Conservation (phyloP, 2,797 vertebrate species). For the Clangula hyemalis region DNA sequence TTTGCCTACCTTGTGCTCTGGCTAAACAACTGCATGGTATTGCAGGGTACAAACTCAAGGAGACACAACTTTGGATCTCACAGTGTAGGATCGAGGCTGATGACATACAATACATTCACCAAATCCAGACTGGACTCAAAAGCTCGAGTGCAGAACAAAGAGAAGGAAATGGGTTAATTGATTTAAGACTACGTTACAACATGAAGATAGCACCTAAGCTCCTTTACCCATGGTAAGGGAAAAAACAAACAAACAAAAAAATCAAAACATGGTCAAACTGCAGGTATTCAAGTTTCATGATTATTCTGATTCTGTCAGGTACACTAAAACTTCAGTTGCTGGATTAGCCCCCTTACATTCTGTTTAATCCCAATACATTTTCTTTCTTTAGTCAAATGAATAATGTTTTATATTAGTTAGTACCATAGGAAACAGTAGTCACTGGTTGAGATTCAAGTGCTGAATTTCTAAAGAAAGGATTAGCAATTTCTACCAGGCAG, state of each 20-base stretch:
- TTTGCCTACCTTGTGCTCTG: neutral
- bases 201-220: neutral
- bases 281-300: neutral
- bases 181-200: neutral
- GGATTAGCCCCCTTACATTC: neutral
- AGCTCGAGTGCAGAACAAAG: neutral
- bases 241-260: fast-evolving
- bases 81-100: neutral
- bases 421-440: neutral
- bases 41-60: neutral
- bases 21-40: neutral
- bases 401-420: no score
- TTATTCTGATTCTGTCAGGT: neutral
- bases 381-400: neutral
- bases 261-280: neutral
- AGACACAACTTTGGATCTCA: neutral
- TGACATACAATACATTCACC: neutral
- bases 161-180: neutral
- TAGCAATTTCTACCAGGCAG: neutral
- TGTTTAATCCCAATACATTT: neutral
- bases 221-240: neutral
- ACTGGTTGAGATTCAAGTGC: neutral
- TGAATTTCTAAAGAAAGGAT: neutral
- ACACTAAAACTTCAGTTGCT: neutral
- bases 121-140: neutral